A percentile compares a stretch with the other conserved stretches of the same genome.
Evolutionary conservation across 2,113 vertebrate genomes (phyloP).

Genomic region (Phalacrocorax aristotelis): DNA sequence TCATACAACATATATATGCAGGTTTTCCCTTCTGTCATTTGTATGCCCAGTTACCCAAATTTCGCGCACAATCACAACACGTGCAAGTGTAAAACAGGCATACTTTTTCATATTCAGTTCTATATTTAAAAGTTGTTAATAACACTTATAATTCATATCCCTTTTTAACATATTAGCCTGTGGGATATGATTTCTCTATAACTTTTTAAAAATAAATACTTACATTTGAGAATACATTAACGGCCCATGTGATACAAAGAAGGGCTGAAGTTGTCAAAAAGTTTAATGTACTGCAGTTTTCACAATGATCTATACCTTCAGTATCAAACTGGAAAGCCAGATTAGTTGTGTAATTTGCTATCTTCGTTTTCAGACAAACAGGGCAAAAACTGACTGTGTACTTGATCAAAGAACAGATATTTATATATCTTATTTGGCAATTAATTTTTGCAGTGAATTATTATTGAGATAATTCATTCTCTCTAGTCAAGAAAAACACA

Average conservation of each 20-base stretch:
- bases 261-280: not conserved
- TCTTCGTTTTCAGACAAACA: not conserved
- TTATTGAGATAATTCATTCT: not conserved
- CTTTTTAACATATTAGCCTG: not conserved
- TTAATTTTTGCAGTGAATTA: not conserved
- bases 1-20: fast-evolving
- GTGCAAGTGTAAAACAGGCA: not conserved
- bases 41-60: not conserved
- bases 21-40: not conserved
- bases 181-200: not conserved
- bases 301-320: not conserved
- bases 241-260: not conserved
- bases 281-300: not conserved
- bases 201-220: not conserved
- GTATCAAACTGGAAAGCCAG: not conserved
- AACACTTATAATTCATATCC: not conserved
- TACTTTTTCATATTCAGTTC: not conserved
- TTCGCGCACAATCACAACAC: not conserved
- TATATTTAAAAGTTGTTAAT: not conserved
- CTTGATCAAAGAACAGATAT: not conserved
- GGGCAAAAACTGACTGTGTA: not conserved
- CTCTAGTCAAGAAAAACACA: not conserved
- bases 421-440: not conserved
- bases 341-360: not conserved
- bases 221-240: not conserved